A percentile compares a stretch with the other conserved stretches of the same genome.
Conservation (phyloP, 1,140 invertebrate genomes). For the Paraescarpia echinospica region DNA sequence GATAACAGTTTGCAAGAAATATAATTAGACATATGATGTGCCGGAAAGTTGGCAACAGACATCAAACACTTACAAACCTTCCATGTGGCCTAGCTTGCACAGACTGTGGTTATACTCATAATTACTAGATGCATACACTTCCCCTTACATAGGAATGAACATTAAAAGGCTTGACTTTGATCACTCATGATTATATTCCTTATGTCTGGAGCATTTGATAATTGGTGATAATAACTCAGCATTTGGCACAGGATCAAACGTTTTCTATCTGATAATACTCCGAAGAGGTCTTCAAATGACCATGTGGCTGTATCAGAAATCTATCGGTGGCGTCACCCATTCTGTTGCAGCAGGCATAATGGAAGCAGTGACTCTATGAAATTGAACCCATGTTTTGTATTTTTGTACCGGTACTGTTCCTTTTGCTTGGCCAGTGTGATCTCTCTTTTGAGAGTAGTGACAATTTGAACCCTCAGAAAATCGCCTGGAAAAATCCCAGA, state of each 20-base stretch:
- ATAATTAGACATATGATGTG: neutral
- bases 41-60: neutral
- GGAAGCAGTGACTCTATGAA: neutral
- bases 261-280: slow-evolving; percentile 1
- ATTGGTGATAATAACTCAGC: neutral
- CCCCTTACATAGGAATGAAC: neutral
- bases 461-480: neutral
- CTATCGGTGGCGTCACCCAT: neutral
- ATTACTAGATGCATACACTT: neutral
- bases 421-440: neutral
- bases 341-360: neutral
- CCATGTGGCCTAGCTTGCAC: neutral
- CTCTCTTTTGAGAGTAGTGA: neutral
- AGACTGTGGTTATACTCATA: neutral
- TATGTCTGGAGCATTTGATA: neutral
- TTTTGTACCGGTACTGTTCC: neutral
- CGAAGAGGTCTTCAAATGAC: neutral
- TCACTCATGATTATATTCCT: neutral
- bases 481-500: neutral
- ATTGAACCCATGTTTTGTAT: neutral
- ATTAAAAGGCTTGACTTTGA: neutral
- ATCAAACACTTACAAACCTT: neutral
- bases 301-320: neutral
- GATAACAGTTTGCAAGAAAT: neutral
- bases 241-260: neutral